phyloP scores from a whole-genome alignment of 2,113 vertebrate species.

The Piaya cayana region DNA sequence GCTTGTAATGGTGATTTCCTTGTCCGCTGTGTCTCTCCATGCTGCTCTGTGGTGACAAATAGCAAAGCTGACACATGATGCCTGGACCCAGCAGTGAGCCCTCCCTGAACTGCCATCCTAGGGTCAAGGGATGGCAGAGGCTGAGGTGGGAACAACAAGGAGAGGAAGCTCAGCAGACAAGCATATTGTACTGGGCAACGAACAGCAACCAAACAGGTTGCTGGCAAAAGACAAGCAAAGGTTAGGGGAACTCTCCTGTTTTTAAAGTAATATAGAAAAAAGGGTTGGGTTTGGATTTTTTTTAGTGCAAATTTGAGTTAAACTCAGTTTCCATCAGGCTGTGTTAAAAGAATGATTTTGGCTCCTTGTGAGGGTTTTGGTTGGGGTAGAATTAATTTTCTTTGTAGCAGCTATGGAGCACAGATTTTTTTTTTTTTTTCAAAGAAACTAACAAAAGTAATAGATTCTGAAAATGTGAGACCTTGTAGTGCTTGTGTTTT shows the following conservation, averaged over 20 bases:
- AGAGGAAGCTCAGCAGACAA: not conserved
- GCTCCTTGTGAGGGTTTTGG: not conserved
- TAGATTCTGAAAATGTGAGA: not conserved
- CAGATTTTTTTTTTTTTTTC: not conserved
- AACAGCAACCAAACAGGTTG: not conserved
- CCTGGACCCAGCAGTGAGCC: not conserved
- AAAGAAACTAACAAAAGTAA: not conserved
- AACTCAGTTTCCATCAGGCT: not conserved
- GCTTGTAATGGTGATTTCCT: not conserved
- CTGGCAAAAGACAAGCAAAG: not conserved
- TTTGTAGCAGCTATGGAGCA: no score
- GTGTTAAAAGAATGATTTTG: not conserved
- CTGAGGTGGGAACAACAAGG: rapidly evolving
- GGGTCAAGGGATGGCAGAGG: not conserved
- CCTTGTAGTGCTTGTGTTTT: not conserved
- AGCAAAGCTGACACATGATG: not conserved
- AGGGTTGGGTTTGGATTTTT: not conserved
- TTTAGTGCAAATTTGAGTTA: not conserved
- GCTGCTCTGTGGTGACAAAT: not conserved
- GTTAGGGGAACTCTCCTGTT: not conserved
- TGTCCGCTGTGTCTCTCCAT: not conserved
- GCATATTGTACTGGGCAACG: not conserved
- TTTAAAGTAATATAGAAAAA: not conserved
- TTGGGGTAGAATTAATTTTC: no score
- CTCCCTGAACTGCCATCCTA: not conserved